A percentile compares a stretch with the other conserved stretches of the same genome.
These are phyloP conservation scores for Amazona ochrocephala DNA, from an alignment of 2,797 vertebrate species.

Conservation along the genomic window DNA sequence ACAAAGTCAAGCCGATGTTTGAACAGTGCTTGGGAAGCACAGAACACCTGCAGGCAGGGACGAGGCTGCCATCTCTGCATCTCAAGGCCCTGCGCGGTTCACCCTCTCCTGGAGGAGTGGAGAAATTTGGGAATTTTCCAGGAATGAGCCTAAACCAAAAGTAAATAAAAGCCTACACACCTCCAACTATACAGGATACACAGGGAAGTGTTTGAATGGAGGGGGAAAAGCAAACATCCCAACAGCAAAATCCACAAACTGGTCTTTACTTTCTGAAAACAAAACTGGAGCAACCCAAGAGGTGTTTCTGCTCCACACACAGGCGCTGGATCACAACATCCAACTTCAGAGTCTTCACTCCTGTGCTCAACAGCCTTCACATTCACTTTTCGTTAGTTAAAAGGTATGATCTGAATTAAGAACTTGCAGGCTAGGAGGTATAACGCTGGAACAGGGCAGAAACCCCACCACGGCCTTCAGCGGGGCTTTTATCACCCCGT, in stretches of 20 bases:
- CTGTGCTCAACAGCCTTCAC: not conserved
- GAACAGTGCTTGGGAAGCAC: not conserved
- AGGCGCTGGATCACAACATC: accelerated
- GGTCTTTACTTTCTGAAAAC: not conserved
- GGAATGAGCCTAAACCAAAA: not conserved
- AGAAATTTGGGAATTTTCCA: not conserved
- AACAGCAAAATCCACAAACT: not conserved
- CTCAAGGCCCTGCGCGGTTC: accelerated
- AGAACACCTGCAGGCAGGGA: not conserved
- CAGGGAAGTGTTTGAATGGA: not conserved
- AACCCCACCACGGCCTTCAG: not conserved
- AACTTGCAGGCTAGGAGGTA: not conserved
- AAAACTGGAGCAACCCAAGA: not conserved
- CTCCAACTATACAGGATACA: not conserved
- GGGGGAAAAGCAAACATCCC: not conserved
- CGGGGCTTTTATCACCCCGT: not conserved
- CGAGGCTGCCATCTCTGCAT: accelerated
- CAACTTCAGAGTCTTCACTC: not conserved
- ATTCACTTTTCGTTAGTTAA: not conserved
- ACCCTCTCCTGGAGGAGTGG: accelerated
- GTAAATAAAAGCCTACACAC: not conserved
- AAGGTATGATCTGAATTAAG: accelerated
- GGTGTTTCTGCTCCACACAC: not conserved
- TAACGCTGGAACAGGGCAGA: not conserved
- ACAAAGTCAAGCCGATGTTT: constrained; percentile 13